These are phyloP conservation scores for Mnemiopsis leidyi DNA, from an alignment of 37 sponge, comb jelly and placozoan genomes.

Conservation along the genomic window DNA sequence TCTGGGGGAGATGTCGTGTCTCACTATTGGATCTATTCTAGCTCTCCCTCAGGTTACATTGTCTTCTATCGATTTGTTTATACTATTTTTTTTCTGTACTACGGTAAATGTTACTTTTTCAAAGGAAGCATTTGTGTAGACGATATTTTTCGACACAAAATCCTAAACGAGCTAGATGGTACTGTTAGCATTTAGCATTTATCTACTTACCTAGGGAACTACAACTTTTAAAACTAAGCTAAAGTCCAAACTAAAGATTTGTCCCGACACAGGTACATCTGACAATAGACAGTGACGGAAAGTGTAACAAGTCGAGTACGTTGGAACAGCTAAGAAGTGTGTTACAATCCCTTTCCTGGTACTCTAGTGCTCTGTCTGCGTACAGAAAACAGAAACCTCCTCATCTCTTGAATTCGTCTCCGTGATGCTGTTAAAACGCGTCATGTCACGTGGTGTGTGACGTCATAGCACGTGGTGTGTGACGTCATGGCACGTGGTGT, in stretches of 20 bases:
- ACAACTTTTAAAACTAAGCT: no score
- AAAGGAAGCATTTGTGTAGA: no score
- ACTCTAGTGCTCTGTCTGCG: slow-evolving; percentile 9
- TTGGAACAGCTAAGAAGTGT: not conserved
- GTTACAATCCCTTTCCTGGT: slow-evolving; percentile 4
- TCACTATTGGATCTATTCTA: slow-evolving; percentile 40
- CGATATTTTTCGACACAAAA: no score
- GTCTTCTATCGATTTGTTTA: no score
- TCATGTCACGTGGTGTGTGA: not conserved
- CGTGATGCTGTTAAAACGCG: no score
- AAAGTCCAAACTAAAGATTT: no score
- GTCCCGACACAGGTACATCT: slow-evolving; percentile 38
- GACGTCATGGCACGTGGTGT: not conserved
- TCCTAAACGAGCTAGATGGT: no score
- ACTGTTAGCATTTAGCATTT: no score
- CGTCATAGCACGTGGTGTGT: not conserved
- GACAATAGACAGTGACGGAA: slow-evolving; percentile 18
- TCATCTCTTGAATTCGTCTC: not conserved
- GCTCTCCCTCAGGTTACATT: slow-evolving; percentile 57
- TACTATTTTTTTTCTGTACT: no score
- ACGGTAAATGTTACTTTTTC: no score
- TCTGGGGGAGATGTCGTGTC: slow-evolving; percentile 59
- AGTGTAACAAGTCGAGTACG: not conserved
- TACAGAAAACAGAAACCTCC: not conserved
- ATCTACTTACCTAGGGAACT: no score